Evolutionary conservation across 2,888 invertebrate genomes (phyloP), one percentile per base, ranked within the genome.

Genomic region (Agrotis exclamationis): DNA sequence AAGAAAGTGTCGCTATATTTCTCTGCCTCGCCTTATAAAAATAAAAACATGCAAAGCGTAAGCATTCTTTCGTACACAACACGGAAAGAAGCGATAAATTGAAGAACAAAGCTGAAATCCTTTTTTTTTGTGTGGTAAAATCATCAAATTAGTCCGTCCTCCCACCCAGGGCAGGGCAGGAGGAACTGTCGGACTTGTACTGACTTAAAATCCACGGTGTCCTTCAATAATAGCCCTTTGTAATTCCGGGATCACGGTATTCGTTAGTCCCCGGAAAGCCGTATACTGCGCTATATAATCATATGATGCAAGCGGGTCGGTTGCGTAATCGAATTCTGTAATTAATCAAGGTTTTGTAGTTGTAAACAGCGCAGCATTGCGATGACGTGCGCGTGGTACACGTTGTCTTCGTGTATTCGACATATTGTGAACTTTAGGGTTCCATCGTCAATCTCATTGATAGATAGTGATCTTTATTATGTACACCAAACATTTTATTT

Each of bases 291-390:
- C n/a, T n/a, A n/a, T n/a, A n/a, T n/a, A n/a, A n/a, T n/a, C 63
- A 70, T 39, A 39, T 56, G 51, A n/a, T 45, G 39, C 58, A 45
- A 63, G 20, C 33, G 28, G 24, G 59, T 70, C 51, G 51, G 63
- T 75, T 80, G 48, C 59, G 56, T 63, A 66, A 63, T 70, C 48
- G 47, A 75, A 80, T 44, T 80, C 39, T 4, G 64, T 70, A 59
- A 76, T 80, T 78, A 80, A 80, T 70, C 63, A 63, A 76, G 44
- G 62, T 65, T 53, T 39, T 33, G 62, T 28, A 64, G 63, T 79
- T 62, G 33, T 68, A 65, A 74, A 54, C 64, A 68, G n/a, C 2
- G 48, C n/a, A 16, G 50, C 51, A 47, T n/a, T 58, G 24, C 9
- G 53, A 47, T 76, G 44, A 70, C 65, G 63, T 45, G 53, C 9